These are phyloP conservation scores for Hippocampus guttulatus DNA, from an alignment of 2,113 vertebrate genomes.

Conservation along the genomic window DNA sequence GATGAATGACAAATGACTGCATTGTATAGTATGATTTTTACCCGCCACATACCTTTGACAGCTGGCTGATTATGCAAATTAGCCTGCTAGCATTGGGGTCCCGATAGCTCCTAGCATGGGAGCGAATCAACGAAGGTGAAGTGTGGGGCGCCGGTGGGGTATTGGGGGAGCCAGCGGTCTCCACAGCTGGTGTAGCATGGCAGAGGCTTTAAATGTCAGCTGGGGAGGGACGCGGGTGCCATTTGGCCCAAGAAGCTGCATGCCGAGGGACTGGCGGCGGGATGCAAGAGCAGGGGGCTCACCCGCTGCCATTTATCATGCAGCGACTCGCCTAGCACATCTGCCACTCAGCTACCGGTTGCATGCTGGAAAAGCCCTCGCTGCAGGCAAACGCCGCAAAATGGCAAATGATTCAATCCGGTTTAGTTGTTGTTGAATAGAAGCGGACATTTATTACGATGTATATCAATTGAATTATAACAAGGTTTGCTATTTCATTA, in stretches of 20 bases:
- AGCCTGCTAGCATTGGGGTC: constrained; percentile 25
- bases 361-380: constrained; percentile 38
- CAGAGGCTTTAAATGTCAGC: constrained; percentile 76
- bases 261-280: constrained; percentile 61
- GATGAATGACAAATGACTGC: neutral
- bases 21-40: neutral
- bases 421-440: neutral
- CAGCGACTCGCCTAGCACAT: constrained; percentile 54
- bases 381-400: constrained; percentile 42
- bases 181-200: constrained; percentile 70
- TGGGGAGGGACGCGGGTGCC: constrained; percentile 53
- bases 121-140: constrained; percentile 12
- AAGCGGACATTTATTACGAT: neutral
- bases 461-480: constrained; percentile 2
- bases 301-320: constrained; percentile 72
- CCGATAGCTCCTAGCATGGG: constrained; percentile 30
- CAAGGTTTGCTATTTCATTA: constrained; percentile 13
- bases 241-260: constrained; percentile 64
- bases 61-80: constrained; percentile 33
- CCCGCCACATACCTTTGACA: neutral
- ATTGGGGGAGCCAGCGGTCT: constrained; percentile 27
- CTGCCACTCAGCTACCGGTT: constrained; percentile 55
- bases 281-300: constrained; percentile 55
- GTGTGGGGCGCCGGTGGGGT: neutral
- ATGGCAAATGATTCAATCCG: constrained; percentile 13